Evolutionary conservation across 2,888 invertebrate species (phyloP).

Genomic region (Acanthoscelides obtectus): DNA sequence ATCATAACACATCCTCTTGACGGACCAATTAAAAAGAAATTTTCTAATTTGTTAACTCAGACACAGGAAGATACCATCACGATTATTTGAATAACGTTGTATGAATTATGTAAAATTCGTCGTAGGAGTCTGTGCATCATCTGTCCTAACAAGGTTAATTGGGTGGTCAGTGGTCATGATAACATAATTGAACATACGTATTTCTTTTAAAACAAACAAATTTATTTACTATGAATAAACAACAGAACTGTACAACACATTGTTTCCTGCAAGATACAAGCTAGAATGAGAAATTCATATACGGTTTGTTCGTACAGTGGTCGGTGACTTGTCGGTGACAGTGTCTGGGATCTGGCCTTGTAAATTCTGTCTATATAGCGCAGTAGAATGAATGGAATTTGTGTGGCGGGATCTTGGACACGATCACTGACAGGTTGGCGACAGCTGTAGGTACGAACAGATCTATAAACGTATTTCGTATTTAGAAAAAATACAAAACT

Average conservation of each 20-base stretch:
- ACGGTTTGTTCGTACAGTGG: too few species aligned
- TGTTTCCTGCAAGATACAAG: too few species aligned
- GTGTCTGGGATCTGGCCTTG: too few species aligned
- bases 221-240: slow-evolving; percentile 3
- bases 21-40: background rate
- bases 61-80: slow-evolving; percentile 6
- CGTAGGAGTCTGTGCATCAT: slow-evolving; percentile 10
- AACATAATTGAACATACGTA: slow-evolving; percentile 7
- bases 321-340: too few species aligned
- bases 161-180: slow-evolving; percentile 7
- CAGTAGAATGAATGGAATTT: too few species aligned
- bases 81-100: slow-evolving; percentile 4
- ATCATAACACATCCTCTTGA: background rate
- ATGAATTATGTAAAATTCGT: slow-evolving; percentile 6
- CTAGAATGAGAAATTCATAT: too few species aligned
- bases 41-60: background rate
- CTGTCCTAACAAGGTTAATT: slow-evolving; percentile 9
- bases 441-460: too few species aligned
- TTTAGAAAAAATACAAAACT: too few species aligned
- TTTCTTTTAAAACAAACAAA: background rate
- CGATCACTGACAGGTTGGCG: too few species aligned
- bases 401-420: too few species aligned
- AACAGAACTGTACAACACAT: slow-evolving; percentile 3
- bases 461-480: too few species aligned
- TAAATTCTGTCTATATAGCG: too few species aligned